Percentiles rank a stretch among this genome's conserved stretches.
phyloP scores from a whole-genome alignment of 1,140 invertebrate species.

The Lasaia peninsularis region DNA sequence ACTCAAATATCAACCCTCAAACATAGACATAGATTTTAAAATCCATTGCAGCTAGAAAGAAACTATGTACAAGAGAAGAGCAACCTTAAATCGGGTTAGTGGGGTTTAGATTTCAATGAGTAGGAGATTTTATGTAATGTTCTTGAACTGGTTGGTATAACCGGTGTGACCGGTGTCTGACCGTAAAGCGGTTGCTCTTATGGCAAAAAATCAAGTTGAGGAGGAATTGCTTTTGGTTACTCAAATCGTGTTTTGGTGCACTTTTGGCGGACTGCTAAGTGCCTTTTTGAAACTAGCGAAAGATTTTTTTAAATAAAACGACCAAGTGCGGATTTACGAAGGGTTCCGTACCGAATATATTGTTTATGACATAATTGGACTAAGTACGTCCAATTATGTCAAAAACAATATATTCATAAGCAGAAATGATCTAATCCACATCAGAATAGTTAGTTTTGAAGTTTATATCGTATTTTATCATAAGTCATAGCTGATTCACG shows the following conservation, averaged over 20 bases:
- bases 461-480: no score
- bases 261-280: neutral
- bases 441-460: no score
- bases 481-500: no score
- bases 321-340: no score
- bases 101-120: slow-evolving; percentile 13
- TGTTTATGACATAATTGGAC: no score
- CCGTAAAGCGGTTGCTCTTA: slow-evolving; percentile 41
- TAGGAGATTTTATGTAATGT: slow-evolving; percentile 12
- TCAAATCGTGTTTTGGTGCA: slow-evolving; percentile 17
- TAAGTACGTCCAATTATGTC: no score
- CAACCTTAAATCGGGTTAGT: neutral
- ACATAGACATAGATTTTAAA: neutral
- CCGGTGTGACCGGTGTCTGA: slow-evolving; percentile 58
- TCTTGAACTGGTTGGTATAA: slow-evolving; percentile 25
- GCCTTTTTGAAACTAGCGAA: no score
- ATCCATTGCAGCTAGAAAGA: neutral
- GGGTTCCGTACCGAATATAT: no score
- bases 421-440: no score
- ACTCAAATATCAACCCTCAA: neutral
- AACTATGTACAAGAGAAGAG: neutral
- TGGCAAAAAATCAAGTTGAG: slow-evolving; percentile 52
- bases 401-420: no score
- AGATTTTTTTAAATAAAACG: no score
- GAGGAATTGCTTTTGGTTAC: slow-evolving; percentile 18